These are phyloP conservation scores for Nothobranchius kuhntae DNA, from an alignment of 2,113 vertebrate genomes.

Conservation along the genomic window DNA sequence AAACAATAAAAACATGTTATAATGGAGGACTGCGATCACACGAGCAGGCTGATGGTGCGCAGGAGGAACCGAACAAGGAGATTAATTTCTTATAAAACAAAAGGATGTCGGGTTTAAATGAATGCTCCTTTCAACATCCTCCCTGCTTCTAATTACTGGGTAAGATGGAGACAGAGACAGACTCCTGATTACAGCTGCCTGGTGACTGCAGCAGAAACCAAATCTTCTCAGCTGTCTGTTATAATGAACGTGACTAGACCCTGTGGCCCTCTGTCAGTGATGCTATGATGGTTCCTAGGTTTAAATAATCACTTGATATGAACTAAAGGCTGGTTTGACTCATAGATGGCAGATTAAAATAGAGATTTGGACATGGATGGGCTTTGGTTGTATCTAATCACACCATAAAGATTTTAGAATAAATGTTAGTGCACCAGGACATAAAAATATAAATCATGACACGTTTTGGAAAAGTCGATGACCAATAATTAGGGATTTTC, in stretches of 20 bases:
- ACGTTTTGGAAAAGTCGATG: too few relatives aligned
- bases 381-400: constrained; percentile 22
- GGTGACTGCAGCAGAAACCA: constrained; percentile 60
- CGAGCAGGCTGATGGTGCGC: neutral
- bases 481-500: too few relatives aligned
- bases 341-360: constrained; percentile 26
- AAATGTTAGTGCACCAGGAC: neutral
- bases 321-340: constrained; percentile 25
- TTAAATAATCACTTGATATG: constrained; percentile 22
- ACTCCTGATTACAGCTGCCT: constrained; percentile 59
- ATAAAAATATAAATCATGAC: too few relatives aligned
- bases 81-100: constrained; percentile 55
- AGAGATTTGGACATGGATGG: constrained; percentile 19
- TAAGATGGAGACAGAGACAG: constrained; percentile 39
- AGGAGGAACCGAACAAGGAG: constrained; percentile 5
- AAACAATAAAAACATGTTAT: too few relatives aligned
- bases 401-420: constrained; percentile 43
- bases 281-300: constrained; percentile 29
- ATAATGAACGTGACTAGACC: constrained; percentile 56
- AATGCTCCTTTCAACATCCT: constrained; percentile 38
- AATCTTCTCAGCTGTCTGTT: constrained; percentile 57
- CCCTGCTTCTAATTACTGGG: constrained; percentile 67
- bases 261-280: constrained; percentile 29
- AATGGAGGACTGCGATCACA: too few relatives aligned
- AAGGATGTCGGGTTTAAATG: constrained; percentile 64